Percentiles rank a stretch among this genome's conserved stretches.
Conservation (phyloP, 2,888 invertebrate species). For the Papilio protenor region DNA sequence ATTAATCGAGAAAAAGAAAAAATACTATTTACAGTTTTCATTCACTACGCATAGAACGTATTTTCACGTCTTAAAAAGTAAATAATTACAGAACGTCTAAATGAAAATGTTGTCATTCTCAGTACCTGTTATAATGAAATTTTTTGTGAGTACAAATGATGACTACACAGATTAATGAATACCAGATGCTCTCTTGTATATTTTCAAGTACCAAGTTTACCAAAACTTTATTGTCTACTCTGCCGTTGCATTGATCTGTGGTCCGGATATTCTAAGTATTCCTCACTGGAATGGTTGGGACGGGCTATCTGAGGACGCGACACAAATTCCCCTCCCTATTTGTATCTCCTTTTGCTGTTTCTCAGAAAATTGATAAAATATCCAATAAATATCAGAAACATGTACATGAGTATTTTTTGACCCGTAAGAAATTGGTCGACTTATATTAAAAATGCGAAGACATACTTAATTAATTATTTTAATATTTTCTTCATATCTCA, state of each 20-base stretch:
- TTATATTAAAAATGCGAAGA: neutral
- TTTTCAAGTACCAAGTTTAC: neutral
- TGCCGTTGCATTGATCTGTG: slow-evolving; percentile 21
- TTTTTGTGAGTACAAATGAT: too few relatives aligned
- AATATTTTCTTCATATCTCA: neutral
- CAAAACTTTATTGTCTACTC: neutral
- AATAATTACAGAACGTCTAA: neutral
- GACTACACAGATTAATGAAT: too few relatives aligned
- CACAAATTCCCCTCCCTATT: slow-evolving; percentile 35
- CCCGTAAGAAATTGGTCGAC: neutral
- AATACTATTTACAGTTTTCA: too few relatives aligned
- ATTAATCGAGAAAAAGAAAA: too few relatives aligned
- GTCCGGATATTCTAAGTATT: slow-evolving; percentile 39
- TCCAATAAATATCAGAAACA: neutral
- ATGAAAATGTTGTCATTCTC: too few relatives aligned
- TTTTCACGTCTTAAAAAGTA: neutral
- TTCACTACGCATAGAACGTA: too few relatives aligned
- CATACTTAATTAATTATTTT: neutral
- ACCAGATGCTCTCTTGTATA: neutral
- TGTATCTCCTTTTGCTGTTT: slow-evolving; percentile 21
- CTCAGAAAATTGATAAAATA: slow-evolving; percentile 20
- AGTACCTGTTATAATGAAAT: too few relatives aligned
- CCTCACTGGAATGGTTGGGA: slow-evolving; percentile 35
- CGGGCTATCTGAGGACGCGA: slow-evolving; percentile 33
- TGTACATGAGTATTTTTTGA: neutral